Evolutionary conservation across 2,888 invertebrate genomes (phyloP), one percentile per base, ranked within the genome.

Genomic region (Drosophila peninsularis): DNA sequence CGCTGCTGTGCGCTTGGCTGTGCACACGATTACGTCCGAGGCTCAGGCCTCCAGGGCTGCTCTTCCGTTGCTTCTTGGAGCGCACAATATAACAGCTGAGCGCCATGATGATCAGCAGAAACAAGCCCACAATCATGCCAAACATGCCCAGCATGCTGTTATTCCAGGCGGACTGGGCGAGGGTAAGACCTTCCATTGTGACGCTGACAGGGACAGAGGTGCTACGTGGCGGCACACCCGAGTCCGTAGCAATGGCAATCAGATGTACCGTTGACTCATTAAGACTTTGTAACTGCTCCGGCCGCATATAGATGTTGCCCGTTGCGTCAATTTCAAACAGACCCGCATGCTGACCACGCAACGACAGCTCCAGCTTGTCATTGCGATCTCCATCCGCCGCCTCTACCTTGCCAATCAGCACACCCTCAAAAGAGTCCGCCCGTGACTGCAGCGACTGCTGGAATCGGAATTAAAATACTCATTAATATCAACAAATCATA

Each of bases 311-410:
- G 86, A 98, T 93, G 87, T 95, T 96, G 34, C 92, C 92, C 1
- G 81, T 80, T 13, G 88, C 78, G 70, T 93, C 92, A 39, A 92
- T 90, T 68, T 91, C 90, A 52, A 93, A 92, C 10, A 91, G 83
- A 3, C 90, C 94, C 0, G 96, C 95, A 79, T 95, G 94, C 5
- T 95, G 94, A 0, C 96, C 96, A 62, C 95, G 92, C 14, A 98
- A 93, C 0, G 95, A 94, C n/a, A 98, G 93, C 11, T 95, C 94
- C 30, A 98, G 94, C 62, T 93, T 93, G 90, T 98, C 97, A 1
- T 95, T 95, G 63, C 94, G 93, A 92, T 98, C 98, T 0, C 97
- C 97, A 91, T 98, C 98, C 24, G 96, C 96, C n/a, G 96, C 97
- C 91, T 97, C 96, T 30, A 98, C 94, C 79, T 94, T 94, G 6